These are phyloP conservation scores for Ovis canadensis DNA, from an alignment of 2,113 vertebrate genomes.

Conservation along the genomic window DNA sequence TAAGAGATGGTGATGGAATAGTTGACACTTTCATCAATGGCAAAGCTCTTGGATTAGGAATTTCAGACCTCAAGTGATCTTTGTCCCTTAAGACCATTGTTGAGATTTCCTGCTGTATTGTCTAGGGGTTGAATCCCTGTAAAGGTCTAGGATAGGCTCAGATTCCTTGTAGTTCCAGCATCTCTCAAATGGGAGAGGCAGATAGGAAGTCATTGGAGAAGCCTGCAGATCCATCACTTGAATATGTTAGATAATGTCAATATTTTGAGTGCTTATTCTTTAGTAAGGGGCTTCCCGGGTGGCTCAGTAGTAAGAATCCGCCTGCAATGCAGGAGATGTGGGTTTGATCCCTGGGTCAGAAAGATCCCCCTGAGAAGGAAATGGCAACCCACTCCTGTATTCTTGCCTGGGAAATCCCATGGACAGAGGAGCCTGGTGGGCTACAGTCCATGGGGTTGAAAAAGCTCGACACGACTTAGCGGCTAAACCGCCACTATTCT, in stretches of 20 bases:
- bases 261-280: not conserved
- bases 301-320: not conserved
- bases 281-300: not conserved
- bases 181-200: not conserved
- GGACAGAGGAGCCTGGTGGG: not conserved
- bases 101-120: not conserved
- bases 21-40: not conserved
- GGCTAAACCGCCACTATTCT: not conserved
- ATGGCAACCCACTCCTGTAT: not conserved
- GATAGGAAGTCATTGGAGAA: not conserved
- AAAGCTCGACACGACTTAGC: accelerated
- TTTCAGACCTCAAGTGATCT: not conserved
- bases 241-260: not conserved
- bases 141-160: not conserved
- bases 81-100: not conserved
- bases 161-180: not conserved
- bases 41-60: not conserved
- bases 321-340: not conserved
- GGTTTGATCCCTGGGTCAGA: not conserved
- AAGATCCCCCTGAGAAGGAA: not conserved
- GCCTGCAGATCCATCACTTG: not conserved
- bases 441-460: not conserved
- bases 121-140: not conserved
- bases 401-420: not conserved
- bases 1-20: not conserved